Evolutionary conservation across 2,113 vertebrate species (phyloP).

Genomic region (Sorex araneus): DNA sequence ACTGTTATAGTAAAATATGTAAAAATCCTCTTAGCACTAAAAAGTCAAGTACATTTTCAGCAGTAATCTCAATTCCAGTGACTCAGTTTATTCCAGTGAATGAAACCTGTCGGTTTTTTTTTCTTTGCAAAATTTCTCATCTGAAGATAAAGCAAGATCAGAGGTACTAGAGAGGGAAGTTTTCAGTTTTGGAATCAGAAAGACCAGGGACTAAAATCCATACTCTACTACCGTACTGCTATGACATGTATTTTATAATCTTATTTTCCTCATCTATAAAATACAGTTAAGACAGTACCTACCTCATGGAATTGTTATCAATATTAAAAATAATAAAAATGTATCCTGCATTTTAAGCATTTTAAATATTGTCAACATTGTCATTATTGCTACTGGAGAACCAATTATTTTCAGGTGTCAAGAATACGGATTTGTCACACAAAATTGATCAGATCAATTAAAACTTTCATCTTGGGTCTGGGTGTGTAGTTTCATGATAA

Average conservation of each 20-base stretch:
- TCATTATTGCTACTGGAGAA: constrained; percentile 43
- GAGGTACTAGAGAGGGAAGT: neutral
- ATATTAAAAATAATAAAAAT: constrained; percentile 51
- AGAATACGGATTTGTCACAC: constrained; percentile 28
- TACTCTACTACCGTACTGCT: constrained; percentile 4
- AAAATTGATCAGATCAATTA: constrained; percentile 47
- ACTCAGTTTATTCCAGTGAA: constrained; percentile 24
- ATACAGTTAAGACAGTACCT: constrained; percentile 49
- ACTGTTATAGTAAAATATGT: constrained; percentile 10
- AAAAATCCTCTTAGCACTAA: constrained; percentile 22
- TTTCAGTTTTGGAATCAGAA: constrained; percentile 47
- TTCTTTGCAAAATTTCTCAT: constrained; percentile 15
- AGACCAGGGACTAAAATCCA: neutral
- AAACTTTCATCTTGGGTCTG: constrained; percentile 40
- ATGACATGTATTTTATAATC: constrained; percentile 9
- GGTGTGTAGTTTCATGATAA: neutral
- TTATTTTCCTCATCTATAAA: constrained; percentile 56
- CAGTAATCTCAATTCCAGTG: constrained; percentile 1
- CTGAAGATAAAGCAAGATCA: constrained; percentile 43
- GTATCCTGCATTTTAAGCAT: neutral
- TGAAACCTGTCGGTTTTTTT: constrained; percentile 58
- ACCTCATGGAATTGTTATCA: constrained; percentile 4
- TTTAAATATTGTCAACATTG: constrained; percentile 58
- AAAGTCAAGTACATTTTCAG: constrained; percentile 11
- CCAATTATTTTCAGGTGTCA: constrained; percentile 61